Base-by-base conservation (phyloP, 2,113 vertebrate genomes). In the Apaloderma vittatum region DNA sequence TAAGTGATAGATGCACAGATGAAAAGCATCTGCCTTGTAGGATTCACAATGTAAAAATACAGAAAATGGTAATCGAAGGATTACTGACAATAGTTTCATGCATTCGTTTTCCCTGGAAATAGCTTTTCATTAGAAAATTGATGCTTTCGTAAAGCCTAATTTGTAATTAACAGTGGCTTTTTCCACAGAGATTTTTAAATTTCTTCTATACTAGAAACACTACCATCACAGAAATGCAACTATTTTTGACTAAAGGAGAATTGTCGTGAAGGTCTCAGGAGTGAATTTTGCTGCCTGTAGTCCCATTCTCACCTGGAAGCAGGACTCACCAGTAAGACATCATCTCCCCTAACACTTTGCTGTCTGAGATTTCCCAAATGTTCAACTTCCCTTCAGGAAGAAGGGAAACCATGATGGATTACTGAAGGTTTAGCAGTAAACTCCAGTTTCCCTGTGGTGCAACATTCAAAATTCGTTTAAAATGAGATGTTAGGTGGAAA, bases 391-490 rank as follows among this genome's bases (percentile, higher is more conserved):
- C 40, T 57, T 68, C 22, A 52, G 1, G 52, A 59, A 36, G 49
- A 88, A 61, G 12, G 54, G 22, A 92, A 86, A 88, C 8, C 18
- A 51, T 30, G 14, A 46, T 63, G 17, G 9, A 68, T 76, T 62
- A 68, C 2, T 7, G 48, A 72, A 87, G 40, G 15, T 89, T 91
- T 57, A 68, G 30, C 36, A 61, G 46, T 40, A 93, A 90, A 79
- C 34, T 82, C 62, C 30, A 16, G 17, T 68, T 49, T 95, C 74
- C 62, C 51, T 10, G 22, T 36, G 20, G 77, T 58, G 86, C 51
- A 67, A 59, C 59, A 77, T 77, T 74, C 15, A 92, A 91, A 73
- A 79, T 86, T 92, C 2, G 70, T 85, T 91, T 82, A 55, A 95
- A 95, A 70, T 43, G 7, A 73, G 46, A 83, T 8, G 51, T 86